Percentiles rank a stretch among this genome's conserved stretches.
phyloP scores from a whole-genome alignment of 2,113 vertebrate species.

The Bubalus kerabau region DNA sequence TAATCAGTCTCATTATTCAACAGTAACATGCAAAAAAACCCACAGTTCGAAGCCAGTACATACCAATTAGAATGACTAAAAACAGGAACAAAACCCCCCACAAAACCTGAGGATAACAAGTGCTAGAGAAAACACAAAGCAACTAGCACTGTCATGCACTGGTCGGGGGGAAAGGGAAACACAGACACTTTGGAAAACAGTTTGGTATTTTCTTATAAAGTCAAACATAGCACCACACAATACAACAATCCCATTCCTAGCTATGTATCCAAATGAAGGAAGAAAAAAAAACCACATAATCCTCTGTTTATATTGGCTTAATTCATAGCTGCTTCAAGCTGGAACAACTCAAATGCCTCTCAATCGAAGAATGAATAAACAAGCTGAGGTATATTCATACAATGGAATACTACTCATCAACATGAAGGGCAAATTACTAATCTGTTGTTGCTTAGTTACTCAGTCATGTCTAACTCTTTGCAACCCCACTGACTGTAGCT shows the following conservation, averaged over 20 bases:
- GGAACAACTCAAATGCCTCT: background rate
- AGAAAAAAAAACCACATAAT: background rate
- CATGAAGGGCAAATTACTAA: background rate
- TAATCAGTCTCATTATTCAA: background rate
- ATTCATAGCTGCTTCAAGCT: background rate
- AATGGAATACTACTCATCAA: background rate
- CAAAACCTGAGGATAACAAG: background rate
- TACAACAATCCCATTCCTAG: background rate
- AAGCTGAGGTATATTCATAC: background rate
- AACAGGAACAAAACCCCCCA: background rate
- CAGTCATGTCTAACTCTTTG: too few relatives aligned
- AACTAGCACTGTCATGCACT: background rate
- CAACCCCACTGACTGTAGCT: too few relatives aligned
- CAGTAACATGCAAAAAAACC: background rate
- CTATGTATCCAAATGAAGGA: background rate
- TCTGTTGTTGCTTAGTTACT: background rate
- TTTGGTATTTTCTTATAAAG: background rate
- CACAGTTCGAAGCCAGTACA: background rate
- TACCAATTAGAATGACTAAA: background rate
- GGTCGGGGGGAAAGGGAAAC: background rate
- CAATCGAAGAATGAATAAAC: background rate
- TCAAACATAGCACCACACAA: background rate
- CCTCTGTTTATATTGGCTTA: background rate
- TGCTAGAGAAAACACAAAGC: background rate
- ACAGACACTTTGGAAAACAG: background rate